Conservation (phyloP, 2,797 vertebrate species). For the Sparus aurata region DNA sequence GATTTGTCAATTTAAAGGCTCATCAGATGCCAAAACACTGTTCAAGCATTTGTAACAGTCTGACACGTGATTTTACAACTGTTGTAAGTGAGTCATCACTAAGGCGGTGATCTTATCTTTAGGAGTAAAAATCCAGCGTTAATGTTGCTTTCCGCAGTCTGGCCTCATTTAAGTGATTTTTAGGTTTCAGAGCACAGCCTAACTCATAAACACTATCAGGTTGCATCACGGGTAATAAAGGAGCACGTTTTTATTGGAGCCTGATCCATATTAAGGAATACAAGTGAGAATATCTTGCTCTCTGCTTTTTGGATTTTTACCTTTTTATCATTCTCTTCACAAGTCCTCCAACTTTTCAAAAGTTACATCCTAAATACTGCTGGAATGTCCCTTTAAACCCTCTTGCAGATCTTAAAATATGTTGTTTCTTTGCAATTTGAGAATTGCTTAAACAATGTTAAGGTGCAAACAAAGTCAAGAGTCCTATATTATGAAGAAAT, state of each 20-base stretch:
- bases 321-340: not conserved
- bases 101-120: not conserved
- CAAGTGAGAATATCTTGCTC: not conserved
- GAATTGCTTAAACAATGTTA: not conserved
- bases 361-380: not conserved
- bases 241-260: not conserved
- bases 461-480: constrained; percentile 24
- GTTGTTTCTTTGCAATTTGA: not conserved
- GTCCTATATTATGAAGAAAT: constrained; percentile 9
- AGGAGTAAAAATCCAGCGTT: not conserved
- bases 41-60: not conserved
- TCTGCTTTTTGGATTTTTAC: constrained; percentile 9
- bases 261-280: not conserved
- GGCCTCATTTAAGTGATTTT: not conserved
- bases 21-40: not conserved
- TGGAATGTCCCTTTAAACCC: not conserved
- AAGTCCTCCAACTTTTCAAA: not conserved
- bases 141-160: no score
- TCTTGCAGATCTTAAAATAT: not conserved
- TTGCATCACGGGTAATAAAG: not conserved
- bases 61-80: not conserved
- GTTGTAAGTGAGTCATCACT: not conserved
- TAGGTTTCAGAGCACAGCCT: not conserved
- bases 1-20: not conserved
- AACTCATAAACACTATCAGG: not conserved